Evolutionary conservation across 2,113 vertebrate genomes (phyloP).

Genomic region (Rhynchopsitta pachyrhyncha): DNA sequence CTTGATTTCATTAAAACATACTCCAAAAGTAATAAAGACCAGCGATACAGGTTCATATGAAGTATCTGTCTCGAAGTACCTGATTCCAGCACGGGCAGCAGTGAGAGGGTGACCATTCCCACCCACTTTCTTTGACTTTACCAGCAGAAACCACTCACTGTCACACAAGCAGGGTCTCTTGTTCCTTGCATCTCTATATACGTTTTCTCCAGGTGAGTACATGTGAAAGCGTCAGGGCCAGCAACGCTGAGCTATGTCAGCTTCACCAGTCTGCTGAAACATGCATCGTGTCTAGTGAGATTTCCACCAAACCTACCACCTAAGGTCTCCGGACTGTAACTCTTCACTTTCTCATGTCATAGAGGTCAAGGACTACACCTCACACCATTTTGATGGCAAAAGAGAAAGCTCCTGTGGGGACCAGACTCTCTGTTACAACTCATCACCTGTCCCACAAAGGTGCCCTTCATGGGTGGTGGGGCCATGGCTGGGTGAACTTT

Average conservation of each 20-base stretch:
- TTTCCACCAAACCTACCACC: neutral
- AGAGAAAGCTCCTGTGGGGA: neutral
- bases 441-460: neutral
- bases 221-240: neutral
- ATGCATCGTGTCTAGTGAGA: neutral
- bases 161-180: neutral
- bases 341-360: neutral
- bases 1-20: neutral
- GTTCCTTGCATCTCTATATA: neutral
- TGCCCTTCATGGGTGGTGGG: too few species aligned
- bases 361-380: neutral
- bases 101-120: neutral
- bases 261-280: neutral
- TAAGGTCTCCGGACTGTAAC: neutral
- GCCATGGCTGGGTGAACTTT: neutral
- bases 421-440: neutral
- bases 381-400: rapidly evolving
- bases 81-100: neutral
- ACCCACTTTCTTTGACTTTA: neutral
- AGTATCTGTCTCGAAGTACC: neutral
- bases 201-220: neutral
- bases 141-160: neutral
- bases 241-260: neutral
- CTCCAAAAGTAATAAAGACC: neutral
- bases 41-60: neutral